A percentile compares a stretch with the other conserved stretches of the same genome.
phyloP scores from a whole-genome alignment of 2,888 invertebrate genomes.

The Bellardia bayeri region DNA sequence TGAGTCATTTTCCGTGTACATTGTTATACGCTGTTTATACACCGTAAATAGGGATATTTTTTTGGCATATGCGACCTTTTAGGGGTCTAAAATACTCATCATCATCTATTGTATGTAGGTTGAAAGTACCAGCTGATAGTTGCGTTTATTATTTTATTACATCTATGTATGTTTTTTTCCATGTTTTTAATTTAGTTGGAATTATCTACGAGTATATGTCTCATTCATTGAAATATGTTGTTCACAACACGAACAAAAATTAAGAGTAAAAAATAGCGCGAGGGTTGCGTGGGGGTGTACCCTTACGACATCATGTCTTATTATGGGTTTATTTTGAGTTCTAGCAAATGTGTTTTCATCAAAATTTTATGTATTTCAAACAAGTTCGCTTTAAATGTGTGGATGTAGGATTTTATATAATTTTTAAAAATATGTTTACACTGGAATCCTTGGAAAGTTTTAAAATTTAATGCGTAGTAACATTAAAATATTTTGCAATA shows the following conservation, averaged over 20 bases:
- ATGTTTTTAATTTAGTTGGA: conserved; percentile 53
- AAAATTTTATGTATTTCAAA: conserved; percentile 28
- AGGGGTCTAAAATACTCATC: conserved; percentile 23
- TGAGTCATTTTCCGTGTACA: background rate
- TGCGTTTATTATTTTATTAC: conserved; percentile 33
- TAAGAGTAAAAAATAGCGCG: background rate
- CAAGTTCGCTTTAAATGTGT: conserved; percentile 8
- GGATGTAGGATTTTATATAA: background rate
- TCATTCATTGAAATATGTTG: conserved; percentile 54
- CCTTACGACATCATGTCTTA: conserved; percentile 43
- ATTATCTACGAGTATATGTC: conserved; percentile 26
- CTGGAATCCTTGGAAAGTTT: background rate
- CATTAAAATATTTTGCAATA: conserved; percentile 7
- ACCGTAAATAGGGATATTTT: conserved; percentile 32
- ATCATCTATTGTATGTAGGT: conserved; percentile 29
- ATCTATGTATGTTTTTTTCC: conserved; percentile 16
- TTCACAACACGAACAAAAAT: conserved; percentile 6
- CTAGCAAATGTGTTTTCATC: conserved; percentile 43
- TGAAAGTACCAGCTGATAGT: conserved; percentile 42
- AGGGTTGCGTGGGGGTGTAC: conserved; percentile 23
- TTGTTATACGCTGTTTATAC: no score
- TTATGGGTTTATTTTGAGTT: conserved; percentile 42
- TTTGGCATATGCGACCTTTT: conserved; percentile 63
- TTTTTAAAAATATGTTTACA: conserved; percentile 15
- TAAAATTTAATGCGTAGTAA: background rate